Percentiles rank a stretch among this genome's conserved stretches.
phyloP scores from a whole-genome alignment of 2,888 invertebrate species.

The Brenthis daphne region DNA sequence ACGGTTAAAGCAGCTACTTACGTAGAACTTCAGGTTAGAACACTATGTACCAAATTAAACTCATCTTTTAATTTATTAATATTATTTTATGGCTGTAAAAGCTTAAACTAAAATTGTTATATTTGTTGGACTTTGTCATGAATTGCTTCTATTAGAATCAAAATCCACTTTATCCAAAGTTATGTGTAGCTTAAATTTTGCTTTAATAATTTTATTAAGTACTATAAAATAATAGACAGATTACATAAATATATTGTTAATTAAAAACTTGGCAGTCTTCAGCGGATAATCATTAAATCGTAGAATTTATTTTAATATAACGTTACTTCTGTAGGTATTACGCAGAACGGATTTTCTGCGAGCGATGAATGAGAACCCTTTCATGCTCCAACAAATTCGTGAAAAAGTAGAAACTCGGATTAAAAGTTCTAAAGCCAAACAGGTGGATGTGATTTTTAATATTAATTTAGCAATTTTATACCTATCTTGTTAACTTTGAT shows the following conservation, averaged over 20 bases:
- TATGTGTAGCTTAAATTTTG: too few relatives aligned
- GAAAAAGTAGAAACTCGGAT: constrained; percentile 55
- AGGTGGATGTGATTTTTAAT: constrained; percentile 48
- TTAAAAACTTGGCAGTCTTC: constrained; percentile 9
- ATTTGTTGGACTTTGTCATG: too few relatives aligned
- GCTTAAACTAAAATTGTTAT: too few relatives aligned
- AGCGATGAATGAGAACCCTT: constrained; percentile 64
- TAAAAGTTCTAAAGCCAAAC: constrained; percentile 49
- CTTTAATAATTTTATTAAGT: too few relatives aligned
- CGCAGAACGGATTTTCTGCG: constrained; percentile 71
- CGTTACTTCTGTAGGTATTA: constrained; percentile 55
- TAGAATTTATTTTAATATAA: constrained; percentile 30
- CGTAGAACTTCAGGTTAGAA: constrained; percentile 70
- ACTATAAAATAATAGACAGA: too few relatives aligned
- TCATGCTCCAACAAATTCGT: constrained; percentile 54
- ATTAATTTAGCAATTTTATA: constrained; percentile 7
- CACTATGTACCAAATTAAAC: too few relatives aligned
- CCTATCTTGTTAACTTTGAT: constrained; percentile 1
- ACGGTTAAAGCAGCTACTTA: constrained; percentile 76
- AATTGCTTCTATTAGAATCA: too few relatives aligned
- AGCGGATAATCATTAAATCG: constrained; percentile 11
- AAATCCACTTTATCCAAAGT: too few relatives aligned
- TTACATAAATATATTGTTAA: background rate
- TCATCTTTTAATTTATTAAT: too few relatives aligned
- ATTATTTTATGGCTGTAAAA: too few relatives aligned